Evolutionary conservation across 1,140 invertebrate species (phyloP).

Genomic region (Diachasma alloeum): DNA sequence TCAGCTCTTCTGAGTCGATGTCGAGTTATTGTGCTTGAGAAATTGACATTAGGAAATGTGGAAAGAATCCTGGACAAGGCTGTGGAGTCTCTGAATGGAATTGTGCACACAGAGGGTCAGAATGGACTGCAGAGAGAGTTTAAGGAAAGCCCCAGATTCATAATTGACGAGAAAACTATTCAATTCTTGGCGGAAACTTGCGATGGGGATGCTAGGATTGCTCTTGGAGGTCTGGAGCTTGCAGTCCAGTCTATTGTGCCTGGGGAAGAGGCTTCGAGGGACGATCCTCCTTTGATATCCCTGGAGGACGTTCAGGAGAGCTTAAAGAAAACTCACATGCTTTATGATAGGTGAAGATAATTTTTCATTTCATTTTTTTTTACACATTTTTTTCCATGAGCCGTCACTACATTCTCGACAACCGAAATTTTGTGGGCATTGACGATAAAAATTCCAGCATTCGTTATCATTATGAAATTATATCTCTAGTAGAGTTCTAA

Average conservation of each 20-base stretch:
- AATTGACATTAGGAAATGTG: slow-evolving; percentile 71
- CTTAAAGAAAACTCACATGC: slow-evolving; percentile 73
- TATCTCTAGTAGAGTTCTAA: no score
- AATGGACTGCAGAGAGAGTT: slow-evolving; percentile 36
- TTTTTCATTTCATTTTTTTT: neutral
- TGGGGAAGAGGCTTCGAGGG: slow-evolving; percentile 33
- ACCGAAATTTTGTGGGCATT: no score
- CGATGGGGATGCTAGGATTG: slow-evolving; percentile 84
- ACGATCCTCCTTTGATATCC: slow-evolving; percentile 61
- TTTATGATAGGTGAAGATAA: slow-evolving; percentile 72
- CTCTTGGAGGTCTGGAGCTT: slow-evolving; percentile 79
- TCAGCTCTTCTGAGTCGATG: slow-evolving; percentile 81
- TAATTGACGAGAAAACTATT: slow-evolving; percentile 72
- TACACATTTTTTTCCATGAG: no score
- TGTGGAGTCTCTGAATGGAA: slow-evolving; percentile 56
- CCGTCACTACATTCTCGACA: no score
- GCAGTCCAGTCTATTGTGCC: slow-evolving; percentile 68
- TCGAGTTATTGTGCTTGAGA: slow-evolving; percentile 79
- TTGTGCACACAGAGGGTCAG: slow-evolving; percentile 39
- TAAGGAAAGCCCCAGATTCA: slow-evolving; percentile 46
- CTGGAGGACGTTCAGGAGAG: slow-evolving; percentile 71
- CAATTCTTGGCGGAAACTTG: slow-evolving; percentile 77
- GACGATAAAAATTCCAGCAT: no score
- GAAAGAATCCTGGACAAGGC: slow-evolving; percentile 72
- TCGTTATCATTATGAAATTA: no score